phyloP scores from a whole-genome alignment of 2,888 invertebrate genomes.

The Cephonodes hylas region DNA sequence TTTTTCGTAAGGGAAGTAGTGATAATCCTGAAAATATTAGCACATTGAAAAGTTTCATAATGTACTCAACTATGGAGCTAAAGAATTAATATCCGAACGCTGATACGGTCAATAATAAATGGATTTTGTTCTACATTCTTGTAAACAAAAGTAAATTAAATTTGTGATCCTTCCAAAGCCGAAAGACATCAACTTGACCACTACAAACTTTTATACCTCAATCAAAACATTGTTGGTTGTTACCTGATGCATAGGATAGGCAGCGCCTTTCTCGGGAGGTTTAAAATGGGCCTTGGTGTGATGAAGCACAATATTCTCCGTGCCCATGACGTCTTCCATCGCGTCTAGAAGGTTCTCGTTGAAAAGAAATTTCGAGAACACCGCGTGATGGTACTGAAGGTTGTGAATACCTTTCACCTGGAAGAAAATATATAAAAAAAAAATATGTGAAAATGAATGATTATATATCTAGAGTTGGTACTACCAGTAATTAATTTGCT shows the following conservation, averaged over 20 bases:
- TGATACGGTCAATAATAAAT: too few species aligned
- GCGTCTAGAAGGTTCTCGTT: constrained; percentile 75
- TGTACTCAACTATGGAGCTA: too few species aligned
- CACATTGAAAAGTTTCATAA: too few species aligned
- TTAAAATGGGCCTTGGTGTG: constrained; percentile 83
- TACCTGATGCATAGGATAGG: constrained; percentile 82
- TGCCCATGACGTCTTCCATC: constrained; percentile 77
- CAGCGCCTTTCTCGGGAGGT: constrained; percentile 80
- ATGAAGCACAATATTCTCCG: constrained; percentile 78
- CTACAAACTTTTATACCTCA: too few species aligned
- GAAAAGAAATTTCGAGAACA: constrained; percentile 71
- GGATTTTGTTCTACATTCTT: too few species aligned
- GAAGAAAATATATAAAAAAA: background rate
- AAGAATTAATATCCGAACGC: too few species aligned
- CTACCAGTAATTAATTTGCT: too few species aligned
- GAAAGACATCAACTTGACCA: too few species aligned
- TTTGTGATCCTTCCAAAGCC: too few species aligned
- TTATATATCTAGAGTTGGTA: too few species aligned
- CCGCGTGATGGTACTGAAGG: constrained; percentile 78
- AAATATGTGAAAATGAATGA: background rate
- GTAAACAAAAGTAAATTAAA: too few species aligned
- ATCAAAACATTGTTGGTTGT: too few species aligned
- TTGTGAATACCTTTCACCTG: constrained; percentile 83
- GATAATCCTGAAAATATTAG: constrained; percentile 79
- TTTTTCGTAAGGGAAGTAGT: constrained; percentile 81